phyloP scores from a whole-genome alignment of 2,888 invertebrate genomes.

The Megaustenia siamemsis region DNA sequence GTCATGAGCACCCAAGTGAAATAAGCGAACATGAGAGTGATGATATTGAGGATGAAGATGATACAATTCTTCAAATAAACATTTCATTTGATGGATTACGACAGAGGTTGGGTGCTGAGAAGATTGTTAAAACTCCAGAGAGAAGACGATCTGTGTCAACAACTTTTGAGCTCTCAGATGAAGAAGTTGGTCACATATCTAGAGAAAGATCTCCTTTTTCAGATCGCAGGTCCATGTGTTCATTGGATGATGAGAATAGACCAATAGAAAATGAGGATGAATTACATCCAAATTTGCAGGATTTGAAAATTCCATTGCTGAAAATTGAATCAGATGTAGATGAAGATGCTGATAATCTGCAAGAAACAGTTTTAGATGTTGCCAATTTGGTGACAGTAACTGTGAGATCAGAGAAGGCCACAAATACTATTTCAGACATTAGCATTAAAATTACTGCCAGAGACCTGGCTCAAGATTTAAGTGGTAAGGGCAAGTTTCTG shows the following conservation, averaged over 20 bases:
- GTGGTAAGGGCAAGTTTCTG: constrained; percentile 34
- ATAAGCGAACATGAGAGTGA: neutral
- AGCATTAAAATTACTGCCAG: constrained; percentile 49
- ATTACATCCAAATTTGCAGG: neutral
- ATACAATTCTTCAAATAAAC: constrained; percentile 49
- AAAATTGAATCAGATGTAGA: constrained; percentile 48
- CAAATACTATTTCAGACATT: constrained; percentile 46
- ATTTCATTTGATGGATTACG: constrained; percentile 50
- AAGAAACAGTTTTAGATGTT: constrained; percentile 53
- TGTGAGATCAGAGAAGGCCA: constrained; percentile 40
- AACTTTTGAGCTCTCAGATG: constrained; percentile 26
- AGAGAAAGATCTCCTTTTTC: neutral
- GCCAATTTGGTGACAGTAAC: constrained; percentile 46
- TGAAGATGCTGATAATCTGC: constrained; percentile 36
- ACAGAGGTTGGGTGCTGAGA: constrained; percentile 36
- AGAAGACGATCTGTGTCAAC: constrained; percentile 47
- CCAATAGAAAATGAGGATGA: constrained; percentile 17
- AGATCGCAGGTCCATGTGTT: neutral
- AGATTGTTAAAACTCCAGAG: constrained; percentile 3
- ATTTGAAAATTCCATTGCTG: constrained; percentile 36
- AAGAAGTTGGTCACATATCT: constrained; percentile 3
- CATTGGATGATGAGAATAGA: neutral
- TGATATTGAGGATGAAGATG: constrained; percentile 36
- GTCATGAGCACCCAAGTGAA: constrained; percentile 9
- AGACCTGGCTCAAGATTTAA: constrained; percentile 24